Conservation (phyloP, 35 echinoderm and acorn worm genomes). For the Apostichopus japonicus region DNA sequence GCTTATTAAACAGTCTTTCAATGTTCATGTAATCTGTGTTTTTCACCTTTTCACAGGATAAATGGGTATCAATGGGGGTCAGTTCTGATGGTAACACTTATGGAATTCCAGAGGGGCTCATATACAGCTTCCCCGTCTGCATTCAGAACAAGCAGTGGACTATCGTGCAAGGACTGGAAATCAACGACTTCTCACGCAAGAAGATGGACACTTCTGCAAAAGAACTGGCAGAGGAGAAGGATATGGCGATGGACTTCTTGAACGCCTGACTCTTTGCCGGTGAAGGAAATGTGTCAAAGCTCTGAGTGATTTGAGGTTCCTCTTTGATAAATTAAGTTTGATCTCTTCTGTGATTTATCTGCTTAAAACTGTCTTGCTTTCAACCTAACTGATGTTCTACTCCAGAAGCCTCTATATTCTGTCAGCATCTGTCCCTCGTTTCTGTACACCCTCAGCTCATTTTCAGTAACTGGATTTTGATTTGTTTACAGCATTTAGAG, state of each 20-base stretch:
- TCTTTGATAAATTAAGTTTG: not conserved
- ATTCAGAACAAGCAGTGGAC: slow-evolving; percentile 69
- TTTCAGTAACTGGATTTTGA: too few species aligned
- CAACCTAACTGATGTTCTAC: not conserved
- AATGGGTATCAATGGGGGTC: slow-evolving; percentile 97
- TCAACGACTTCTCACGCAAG: slow-evolving; percentile 83
- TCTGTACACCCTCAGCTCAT: too few species aligned
- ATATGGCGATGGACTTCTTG: slow-evolving; percentile 65
- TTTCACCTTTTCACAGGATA: slow-evolving; percentile 57
- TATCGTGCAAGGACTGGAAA: slow-evolving; percentile 70
- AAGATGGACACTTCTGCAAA: slow-evolving; percentile 94
- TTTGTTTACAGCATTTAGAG: too few species aligned
- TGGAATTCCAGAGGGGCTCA: slow-evolving; percentile 78
- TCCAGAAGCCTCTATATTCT: too few species aligned
- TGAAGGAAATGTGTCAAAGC: slow-evolving; percentile 50
- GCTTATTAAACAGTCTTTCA: too few species aligned
- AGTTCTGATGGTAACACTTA: slow-evolving; percentile 60
- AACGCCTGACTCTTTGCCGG: slow-evolving; percentile 65
- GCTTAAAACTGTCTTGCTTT: not conserved
- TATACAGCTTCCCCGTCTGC: slow-evolving; percentile 89
- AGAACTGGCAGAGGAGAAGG: slow-evolving; percentile 77
- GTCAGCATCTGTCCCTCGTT: too few species aligned
- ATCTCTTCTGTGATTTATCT: not conserved
- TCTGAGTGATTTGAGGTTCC: not conserved
- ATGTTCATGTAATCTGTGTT: not conserved